These are phyloP conservation scores for Endomychus coccineus DNA, from an alignment of 2,888 invertebrate species.

Conservation along the genomic window DNA sequence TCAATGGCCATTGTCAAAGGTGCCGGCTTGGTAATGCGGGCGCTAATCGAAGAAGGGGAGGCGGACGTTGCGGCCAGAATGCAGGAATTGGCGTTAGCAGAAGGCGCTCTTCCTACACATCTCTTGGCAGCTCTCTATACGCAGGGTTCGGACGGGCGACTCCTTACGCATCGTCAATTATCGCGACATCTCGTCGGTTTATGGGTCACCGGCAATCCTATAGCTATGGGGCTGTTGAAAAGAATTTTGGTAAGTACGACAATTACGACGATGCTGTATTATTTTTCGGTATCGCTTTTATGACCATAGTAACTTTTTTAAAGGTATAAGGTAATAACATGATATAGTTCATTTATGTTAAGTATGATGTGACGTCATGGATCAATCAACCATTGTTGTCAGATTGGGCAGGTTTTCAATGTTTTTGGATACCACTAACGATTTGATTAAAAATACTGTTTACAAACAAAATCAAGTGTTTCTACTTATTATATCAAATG, in stretches of 20 bases:
- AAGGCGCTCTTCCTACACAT: slow-evolving; percentile 93
- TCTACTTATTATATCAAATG: neutral
- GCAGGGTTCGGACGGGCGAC: slow-evolving; percentile 67
- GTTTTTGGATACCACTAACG: too few species aligned
- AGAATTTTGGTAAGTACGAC: slow-evolving; percentile 79
- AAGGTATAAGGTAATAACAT: too few species aligned
- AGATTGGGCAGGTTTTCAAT: too few species aligned
- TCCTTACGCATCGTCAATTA: slow-evolving; percentile 82
- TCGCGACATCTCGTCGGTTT: slow-evolving; percentile 89
- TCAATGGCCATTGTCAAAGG: slow-evolving; percentile 98
- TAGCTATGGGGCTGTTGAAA: slow-evolving; percentile 77
- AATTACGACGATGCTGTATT: too few species aligned
- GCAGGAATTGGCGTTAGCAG: slow-evolving; percentile 92
- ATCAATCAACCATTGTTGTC: too few species aligned
- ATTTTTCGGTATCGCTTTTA: slow-evolving; percentile 16
- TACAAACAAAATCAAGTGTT: neutral
- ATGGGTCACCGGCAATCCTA: slow-evolving; percentile 93
- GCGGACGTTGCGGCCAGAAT: slow-evolving; percentile 85
- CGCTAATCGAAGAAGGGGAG: slow-evolving; percentile 95
- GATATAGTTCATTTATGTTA: too few species aligned
- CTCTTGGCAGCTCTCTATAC: slow-evolving; percentile 85
- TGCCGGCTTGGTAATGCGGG: slow-evolving; percentile 94
- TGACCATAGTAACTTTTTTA: too few species aligned
- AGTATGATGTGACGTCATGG: too few species aligned
- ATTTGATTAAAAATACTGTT: too few species aligned